Evolutionary conservation across 2,113 vertebrate genomes (phyloP).

Genomic region (Redunca redunca): DNA sequence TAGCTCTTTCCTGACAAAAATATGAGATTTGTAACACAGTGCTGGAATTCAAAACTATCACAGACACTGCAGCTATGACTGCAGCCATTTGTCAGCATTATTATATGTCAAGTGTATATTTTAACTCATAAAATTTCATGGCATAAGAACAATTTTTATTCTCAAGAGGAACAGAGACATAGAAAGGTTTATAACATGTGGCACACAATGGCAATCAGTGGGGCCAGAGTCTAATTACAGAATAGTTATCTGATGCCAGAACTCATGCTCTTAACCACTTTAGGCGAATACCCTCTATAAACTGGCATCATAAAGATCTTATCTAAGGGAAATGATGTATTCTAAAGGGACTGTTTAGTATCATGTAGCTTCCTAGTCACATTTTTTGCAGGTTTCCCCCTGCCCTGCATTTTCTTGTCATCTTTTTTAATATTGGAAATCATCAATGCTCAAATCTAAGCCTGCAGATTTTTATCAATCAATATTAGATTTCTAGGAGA

Average conservation of each 20-base stretch:
- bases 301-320: neutral
- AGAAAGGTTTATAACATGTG: neutral
- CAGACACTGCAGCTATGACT: neutral
- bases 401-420: neutral
- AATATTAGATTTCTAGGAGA: neutral
- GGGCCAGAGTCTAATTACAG: neutral
- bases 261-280: neutral
- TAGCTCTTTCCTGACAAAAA: neutral
- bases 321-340: neutral
- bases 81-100: neutral
- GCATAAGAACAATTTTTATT: neutral
- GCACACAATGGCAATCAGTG: neutral
- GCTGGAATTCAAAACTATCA: neutral
- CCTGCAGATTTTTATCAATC: neutral
- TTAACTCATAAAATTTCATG: neutral
- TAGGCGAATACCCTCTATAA: neutral
- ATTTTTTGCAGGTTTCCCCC: neutral
- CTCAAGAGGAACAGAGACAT: neutral
- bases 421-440: neutral
- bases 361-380: neutral
- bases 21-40: neutral
- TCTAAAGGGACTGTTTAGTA: neutral
- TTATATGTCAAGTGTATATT: neutral
- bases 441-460: neutral
- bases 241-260: neutral